Evolutionary conservation across 92 coral and sea anemone species (phyloP).

Genomic region (Epizoanthus illoricatus): DNA sequence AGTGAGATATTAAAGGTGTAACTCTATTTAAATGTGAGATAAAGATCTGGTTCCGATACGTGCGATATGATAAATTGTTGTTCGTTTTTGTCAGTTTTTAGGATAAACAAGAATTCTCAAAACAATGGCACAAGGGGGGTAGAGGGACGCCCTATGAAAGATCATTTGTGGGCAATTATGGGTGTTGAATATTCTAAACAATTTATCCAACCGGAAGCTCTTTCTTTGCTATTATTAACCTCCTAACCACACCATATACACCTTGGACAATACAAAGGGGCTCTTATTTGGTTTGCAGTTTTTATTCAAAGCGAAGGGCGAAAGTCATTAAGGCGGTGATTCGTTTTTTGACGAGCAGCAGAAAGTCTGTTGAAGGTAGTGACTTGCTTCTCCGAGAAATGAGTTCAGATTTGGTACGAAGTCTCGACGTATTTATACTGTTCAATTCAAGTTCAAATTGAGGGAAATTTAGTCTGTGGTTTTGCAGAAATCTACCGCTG

Average conservation of each 20-base stretch:
- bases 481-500: no score
- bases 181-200: conserved; percentile 1
- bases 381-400: neutral
- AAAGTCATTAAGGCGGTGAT: neutral
- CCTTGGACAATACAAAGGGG: neutral
- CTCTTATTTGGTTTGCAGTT: neutral
- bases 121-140: no score
- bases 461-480: no score
- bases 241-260: neutral
- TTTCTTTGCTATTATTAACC: neutral
- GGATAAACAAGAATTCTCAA: no score
- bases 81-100: no score
- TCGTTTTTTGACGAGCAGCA: neutral
- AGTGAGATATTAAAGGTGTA: no score
- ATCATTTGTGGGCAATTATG: neutral
- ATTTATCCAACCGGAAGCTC: conserved; percentile 13
- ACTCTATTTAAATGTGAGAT: no score
- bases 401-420: neutral
- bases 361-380: neutral
- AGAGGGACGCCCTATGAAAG: no score
- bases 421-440: no score
- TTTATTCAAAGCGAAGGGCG: conserved; percentile 6
- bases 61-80: no score
- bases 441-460: no score
- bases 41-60: no score